These are phyloP conservation scores for Mesembrinibis cayennensis DNA, from an alignment of 2,113 vertebrate genomes.

Conservation along the genomic window DNA sequence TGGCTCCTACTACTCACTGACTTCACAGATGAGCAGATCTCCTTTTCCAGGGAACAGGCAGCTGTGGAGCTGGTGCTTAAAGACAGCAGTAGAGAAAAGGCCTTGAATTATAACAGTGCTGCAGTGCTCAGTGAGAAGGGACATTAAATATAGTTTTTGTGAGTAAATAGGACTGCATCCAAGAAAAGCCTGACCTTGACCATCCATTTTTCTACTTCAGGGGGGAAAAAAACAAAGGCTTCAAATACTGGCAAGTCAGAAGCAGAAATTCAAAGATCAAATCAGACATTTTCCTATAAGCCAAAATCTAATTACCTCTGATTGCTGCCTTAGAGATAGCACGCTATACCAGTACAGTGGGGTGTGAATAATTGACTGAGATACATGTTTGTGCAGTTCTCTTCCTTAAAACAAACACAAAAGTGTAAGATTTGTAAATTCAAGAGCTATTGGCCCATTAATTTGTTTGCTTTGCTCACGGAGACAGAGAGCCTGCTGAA, in stretches of 20 bases:
- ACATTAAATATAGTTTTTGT: not conserved
- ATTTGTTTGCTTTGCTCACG: not conserved
- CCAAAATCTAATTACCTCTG: not conserved
- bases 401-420: not conserved
- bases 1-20: not conserved
- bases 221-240: not conserved
- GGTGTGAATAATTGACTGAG: not conserved
- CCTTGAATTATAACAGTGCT: not conserved
- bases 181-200: not conserved
- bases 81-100: not conserved
- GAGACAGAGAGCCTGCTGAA: not conserved
- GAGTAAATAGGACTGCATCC: not conserved
- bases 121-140: not conserved
- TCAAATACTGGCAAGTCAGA: not conserved
- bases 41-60: not conserved
- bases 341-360: rapidly evolving
- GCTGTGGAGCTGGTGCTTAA: not conserved
- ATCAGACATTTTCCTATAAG: not conserved
- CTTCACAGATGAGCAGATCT: not conserved
- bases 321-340: not conserved
- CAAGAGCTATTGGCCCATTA: not conserved
- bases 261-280: not conserved
- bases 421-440: not conserved
- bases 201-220: not conserved
- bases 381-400: not conserved